Evolutionary conservation across 2,888 invertebrate genomes (phyloP).

Genomic region (Zygogramma bicolorata): DNA sequence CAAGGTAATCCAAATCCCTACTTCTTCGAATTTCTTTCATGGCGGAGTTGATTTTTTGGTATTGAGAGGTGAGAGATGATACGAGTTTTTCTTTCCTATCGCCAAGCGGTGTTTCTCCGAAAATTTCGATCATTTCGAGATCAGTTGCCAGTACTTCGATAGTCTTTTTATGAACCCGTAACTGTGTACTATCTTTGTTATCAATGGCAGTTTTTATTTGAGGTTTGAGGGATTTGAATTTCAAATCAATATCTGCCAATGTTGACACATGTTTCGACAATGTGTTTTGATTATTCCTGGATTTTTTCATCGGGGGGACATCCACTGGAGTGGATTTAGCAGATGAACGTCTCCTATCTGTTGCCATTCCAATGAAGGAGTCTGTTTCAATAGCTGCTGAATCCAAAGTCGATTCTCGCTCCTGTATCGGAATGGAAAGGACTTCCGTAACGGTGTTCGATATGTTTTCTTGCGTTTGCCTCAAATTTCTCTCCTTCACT

Average conservation of each 20-base stretch:
- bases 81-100: constrained; percentile 46
- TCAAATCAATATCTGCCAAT: constrained; percentile 48
- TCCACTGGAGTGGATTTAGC: constrained; percentile 18
- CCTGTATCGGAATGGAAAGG: constrained; percentile 23
- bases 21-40: constrained; percentile 45
- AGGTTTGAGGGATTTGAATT: constrained; percentile 44
- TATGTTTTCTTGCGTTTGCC: constrained; percentile 46
- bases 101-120: constrained; percentile 38
- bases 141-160: constrained; percentile 48
- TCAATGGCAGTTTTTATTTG: constrained; percentile 47
- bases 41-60: constrained; percentile 44
- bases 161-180: constrained; percentile 46
- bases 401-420: constrained; percentile 33
- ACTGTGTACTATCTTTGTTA: constrained; percentile 47
- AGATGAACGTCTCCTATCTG: constrained; percentile 31
- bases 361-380: constrained; percentile 43
- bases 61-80: constrained; percentile 34
- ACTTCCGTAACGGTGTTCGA: constrained; percentile 48
- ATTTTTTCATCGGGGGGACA: constrained; percentile 1
- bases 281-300: not conserved
- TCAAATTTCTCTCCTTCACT: constrained; percentile 44
- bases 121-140: constrained; percentile 48
- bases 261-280: constrained; percentile 34
- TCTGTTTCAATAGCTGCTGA: constrained; percentile 45
- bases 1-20: constrained; percentile 40